Evolutionary conservation across 2,797 vertebrate species (phyloP).

Genomic region (Oreortyx pictus): DNA sequence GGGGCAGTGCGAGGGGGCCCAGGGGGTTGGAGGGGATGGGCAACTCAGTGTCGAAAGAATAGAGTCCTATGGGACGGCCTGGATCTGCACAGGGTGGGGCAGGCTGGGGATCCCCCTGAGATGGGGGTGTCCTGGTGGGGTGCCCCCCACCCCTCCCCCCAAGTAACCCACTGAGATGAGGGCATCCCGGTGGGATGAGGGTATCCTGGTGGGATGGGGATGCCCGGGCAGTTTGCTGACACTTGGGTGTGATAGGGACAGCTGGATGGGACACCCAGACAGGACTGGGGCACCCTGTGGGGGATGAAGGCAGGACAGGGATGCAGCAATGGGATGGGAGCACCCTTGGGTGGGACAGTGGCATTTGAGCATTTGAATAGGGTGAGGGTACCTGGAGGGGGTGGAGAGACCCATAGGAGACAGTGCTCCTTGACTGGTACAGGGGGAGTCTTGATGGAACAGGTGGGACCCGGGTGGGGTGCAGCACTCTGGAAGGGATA

Average conservation of each 20-base stretch:
- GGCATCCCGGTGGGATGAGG: background rate
- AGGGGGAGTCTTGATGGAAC: no score
- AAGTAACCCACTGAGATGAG: background rate
- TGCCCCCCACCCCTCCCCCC: background rate
- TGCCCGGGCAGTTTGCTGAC: background rate
- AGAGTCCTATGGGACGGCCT: background rate
- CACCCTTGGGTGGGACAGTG: background rate
- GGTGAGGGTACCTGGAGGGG: background rate
- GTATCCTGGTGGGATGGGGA: background rate
- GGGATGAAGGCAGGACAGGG: no score
- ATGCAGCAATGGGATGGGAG: background rate
- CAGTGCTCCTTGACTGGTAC: no score
- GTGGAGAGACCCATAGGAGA: no score
- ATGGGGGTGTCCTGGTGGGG: background rate
- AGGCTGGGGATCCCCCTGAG: background rate
- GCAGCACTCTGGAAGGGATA: no score
- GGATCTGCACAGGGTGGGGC: accelerated
- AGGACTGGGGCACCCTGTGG: background rate
- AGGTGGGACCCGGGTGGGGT: background rate
- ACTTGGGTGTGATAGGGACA: background rate
- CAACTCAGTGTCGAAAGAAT: background rate
- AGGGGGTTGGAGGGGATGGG: no score
- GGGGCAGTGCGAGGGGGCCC: background rate
- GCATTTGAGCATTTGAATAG: no score
- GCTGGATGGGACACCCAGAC: background rate